Evolutionary conservation across 2,888 invertebrate species (phyloP), one percentile per base, ranked within the genome.

Genomic region (Tetropium fuscum): DNA sequence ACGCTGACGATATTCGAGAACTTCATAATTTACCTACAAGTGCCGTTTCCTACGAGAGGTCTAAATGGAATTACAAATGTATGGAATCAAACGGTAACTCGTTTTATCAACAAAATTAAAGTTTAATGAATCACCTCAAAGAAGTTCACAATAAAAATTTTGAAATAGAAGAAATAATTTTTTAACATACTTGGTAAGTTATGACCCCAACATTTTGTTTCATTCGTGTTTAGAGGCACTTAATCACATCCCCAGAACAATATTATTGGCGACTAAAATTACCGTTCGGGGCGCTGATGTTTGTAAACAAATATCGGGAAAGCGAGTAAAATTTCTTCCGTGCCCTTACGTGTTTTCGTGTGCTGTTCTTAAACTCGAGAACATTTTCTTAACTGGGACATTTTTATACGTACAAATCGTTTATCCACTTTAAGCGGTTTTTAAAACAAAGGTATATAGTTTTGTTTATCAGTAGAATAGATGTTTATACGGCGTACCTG

Each of bases 21-120:
- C 3, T 34, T 13, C 34, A 34, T 13, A 34, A 34, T 13, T 34
- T 34, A 34, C 13, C 11, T 13, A 34, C 34, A 10, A 13, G 13
- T 34, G 34, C 34, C 13, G 34, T 34, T 13, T 34, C 34, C 34
- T 34, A 34, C 34, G 34, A 34, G 11, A 34, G 15, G 34, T 34
- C 34, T 13, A 13, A 13, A 34, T 34, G 8, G 34, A 34, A 34
- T 11, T 34, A 13, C 13, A 34, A 34, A 34, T 34, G 34, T 13
- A 34, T 34, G 34, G 34, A 34, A 34, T 13, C 11, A 10, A 34
- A 34, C 11, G 11, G 34, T 34, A 34, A 34, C 13, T 13, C 34
- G 34, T 34, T 15, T 34, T 34, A 13, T 34, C 34, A 10, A 34
- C 34, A 13, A 34, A 34, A 34, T 34, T 13, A 34, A 13, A 13